These are phyloP conservation scores for Procambarus virginalis DNA, from an alignment of 1,140 invertebrate species.

Conservation along the genomic window DNA sequence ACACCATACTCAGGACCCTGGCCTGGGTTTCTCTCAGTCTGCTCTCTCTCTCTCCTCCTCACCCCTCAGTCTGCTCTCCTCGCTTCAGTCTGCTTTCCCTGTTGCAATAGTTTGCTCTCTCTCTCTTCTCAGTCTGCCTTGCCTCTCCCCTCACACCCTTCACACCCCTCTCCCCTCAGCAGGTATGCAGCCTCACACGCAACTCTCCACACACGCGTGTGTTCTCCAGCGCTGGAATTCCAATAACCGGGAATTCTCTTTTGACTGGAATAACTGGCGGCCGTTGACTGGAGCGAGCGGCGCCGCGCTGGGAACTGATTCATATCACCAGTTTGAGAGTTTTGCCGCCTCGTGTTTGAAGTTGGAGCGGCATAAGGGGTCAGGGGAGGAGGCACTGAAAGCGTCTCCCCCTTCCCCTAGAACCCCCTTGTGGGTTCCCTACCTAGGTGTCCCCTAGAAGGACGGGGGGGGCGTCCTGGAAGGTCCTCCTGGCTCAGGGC, in stretches of 20 bases:
- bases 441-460: no score
- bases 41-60: no score
- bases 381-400: slow-evolving; percentile 1
- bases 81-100: no score
- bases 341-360: background rate
- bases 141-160: background rate
- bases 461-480: no score
- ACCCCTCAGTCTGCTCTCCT: no score
- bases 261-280: slow-evolving; percentile 22
- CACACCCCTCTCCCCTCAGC: background rate
- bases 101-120: no score
- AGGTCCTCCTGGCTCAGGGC: background rate
- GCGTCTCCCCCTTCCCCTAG: background rate
- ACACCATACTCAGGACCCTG: no score
- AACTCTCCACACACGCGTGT: slow-evolving; percentile 1
- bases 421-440: no score
- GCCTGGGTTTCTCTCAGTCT: no score
- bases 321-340: background rate
- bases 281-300: background rate
- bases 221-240: slow-evolving; percentile 12
- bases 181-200: slow-evolving; percentile 13
- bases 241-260: slow-evolving; percentile 24
- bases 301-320: background rate
- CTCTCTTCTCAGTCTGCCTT: background rate
- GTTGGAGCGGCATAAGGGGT: background rate